These are phyloP conservation scores for Urosaurus nigricauda DNA, from an alignment of 2,797 vertebrate species.

Conservation along the genomic window DNA sequence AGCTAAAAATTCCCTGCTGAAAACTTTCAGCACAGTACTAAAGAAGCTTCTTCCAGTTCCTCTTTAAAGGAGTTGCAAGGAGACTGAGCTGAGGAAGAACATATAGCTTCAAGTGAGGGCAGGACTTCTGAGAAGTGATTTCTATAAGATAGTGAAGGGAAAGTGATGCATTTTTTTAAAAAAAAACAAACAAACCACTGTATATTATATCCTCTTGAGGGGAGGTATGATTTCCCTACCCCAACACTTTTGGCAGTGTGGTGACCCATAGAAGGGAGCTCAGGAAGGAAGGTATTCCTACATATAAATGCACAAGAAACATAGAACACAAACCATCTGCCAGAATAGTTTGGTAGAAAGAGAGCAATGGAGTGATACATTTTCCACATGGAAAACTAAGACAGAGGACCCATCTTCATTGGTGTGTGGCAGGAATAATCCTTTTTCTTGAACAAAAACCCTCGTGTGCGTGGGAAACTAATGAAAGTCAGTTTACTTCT, in stretches of 20 bases:
- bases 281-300: not conserved
- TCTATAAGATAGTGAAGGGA: too few species aligned
- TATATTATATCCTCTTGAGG: not conserved
- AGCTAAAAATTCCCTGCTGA: not conserved
- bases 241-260: not conserved
- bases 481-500: conserved; percentile 20
- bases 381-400: not conserved
- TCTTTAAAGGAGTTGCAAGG: not conserved
- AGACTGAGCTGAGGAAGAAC: not conserved
- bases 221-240: too few species aligned
- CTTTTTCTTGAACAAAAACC: not conserved
- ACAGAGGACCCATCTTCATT: not conserved
- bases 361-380: not conserved
- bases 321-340: not conserved
- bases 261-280: not conserved
- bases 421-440: not conserved
- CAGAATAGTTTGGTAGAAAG: not conserved
- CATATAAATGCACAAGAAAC: not conserved
- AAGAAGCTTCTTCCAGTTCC: not conserved
- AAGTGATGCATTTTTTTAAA: too few species aligned
- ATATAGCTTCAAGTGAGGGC: not conserved
- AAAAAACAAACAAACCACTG: not conserved
- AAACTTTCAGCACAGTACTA: not conserved
- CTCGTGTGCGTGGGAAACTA: not conserved
- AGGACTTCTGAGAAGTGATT: not conserved